A percentile compares a stretch with the other conserved stretches of the same genome.
phyloP scores from a whole-genome alignment of 2,888 invertebrate genomes.

The Yponomeuta sedellus region DNA sequence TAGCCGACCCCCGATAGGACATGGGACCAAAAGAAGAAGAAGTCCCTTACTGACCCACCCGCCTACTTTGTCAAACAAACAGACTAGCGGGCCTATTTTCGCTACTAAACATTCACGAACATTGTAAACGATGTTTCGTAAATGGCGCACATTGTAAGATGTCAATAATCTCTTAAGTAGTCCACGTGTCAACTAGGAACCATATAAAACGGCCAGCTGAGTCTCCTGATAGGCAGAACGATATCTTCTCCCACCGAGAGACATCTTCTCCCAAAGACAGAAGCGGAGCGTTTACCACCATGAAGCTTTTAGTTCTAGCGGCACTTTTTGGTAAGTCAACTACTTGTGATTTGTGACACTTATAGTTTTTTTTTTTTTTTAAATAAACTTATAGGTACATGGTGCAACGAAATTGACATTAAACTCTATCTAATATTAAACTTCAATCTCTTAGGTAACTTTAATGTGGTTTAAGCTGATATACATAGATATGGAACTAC shows the following conservation, averaged over 20 bases:
- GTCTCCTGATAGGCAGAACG: slow-evolving; percentile 38
- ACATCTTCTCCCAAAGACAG: slow-evolving; percentile 29
- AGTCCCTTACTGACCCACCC: not conserved
- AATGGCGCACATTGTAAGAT: not conserved
- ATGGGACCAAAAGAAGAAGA: no score
- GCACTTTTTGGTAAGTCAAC: slow-evolving; percentile 57
- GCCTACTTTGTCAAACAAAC: not conserved
- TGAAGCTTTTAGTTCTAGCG: slow-evolving; percentile 61
- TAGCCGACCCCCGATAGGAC: no score
- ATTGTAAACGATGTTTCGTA: not conserved
- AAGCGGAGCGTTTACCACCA: slow-evolving; percentile 26
- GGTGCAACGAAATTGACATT: no score
- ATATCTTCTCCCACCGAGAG: slow-evolving; percentile 40
- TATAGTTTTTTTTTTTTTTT: no score
- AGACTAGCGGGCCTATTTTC: not conserved
- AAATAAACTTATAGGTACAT: no score
- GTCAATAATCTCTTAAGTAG: not conserved
- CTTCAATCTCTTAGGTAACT: no score
- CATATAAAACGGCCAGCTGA: slow-evolving; percentile 46
- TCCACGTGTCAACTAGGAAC: slow-evolving; percentile 19
- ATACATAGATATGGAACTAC: no score
- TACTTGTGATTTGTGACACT: no score
- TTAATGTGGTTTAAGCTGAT: no score
- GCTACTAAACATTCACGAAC: not conserved
- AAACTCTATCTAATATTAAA: no score